A percentile compares a stretch with the other conserved stretches of the same genome.
These are phyloP conservation scores for Drosophila kanapiae DNA, from an alignment of 1,140 invertebrate genomes.

Conservation along the genomic window DNA sequence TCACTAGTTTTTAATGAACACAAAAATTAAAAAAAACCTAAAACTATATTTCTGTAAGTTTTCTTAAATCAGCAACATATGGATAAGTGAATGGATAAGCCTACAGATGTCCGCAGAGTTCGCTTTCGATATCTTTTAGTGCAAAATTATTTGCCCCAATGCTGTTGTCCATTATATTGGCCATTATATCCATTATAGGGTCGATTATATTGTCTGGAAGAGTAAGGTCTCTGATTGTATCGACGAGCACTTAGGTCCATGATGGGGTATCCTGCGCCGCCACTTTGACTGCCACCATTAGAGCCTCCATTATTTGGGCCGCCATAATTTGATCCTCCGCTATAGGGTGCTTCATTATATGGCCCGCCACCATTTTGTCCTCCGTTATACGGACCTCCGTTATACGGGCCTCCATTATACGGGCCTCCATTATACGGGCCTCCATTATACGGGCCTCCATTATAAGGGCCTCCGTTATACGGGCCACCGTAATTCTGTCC, in stretches of 20 bases:
- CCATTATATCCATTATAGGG: not conserved
- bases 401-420: not conserved
- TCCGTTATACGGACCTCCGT: not conserved
- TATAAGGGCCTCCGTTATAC: not conserved
- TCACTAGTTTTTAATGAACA: too few relatives aligned
- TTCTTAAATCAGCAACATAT: too few relatives aligned
- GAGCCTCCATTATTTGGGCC: not conserved
- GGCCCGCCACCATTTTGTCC: not conserved
- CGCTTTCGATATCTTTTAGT: not conserved
- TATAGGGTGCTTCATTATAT: not conserved
- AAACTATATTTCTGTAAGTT: too few relatives aligned
- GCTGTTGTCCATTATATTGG: not conserved
- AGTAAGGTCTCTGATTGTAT: not conserved
- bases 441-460: too few relatives aligned
- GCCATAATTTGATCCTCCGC: not conserved
- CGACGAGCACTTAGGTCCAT: slow-evolving; percentile 6
- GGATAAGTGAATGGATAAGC: not conserved
- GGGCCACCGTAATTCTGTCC: not conserved
- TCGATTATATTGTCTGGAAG: not conserved
- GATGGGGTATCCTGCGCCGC: slow-evolving; percentile 1
- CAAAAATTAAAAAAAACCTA: too few relatives aligned
- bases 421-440: not conserved
- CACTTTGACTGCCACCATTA: not conserved
- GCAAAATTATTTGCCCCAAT: not conserved
- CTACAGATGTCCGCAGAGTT: too few relatives aligned